phyloP scores from a whole-genome alignment of 2,888 invertebrate genomes.

The Apoderus coryli region DNA sequence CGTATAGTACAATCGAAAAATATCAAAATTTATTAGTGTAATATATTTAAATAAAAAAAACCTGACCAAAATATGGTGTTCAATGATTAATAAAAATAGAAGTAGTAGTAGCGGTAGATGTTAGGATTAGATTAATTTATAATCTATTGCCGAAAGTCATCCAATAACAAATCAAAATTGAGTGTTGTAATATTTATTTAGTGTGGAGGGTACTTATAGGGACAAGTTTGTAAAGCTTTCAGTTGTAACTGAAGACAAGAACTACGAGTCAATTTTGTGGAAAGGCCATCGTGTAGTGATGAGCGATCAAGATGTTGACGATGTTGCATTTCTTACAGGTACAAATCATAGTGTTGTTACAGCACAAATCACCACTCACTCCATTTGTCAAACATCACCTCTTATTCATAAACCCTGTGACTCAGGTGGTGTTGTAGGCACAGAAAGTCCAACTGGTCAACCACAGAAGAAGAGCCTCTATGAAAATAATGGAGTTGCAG shows the following conservation, averaged over 20 bases:
- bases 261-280: slow-evolving; percentile 37
- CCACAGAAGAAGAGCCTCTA: slow-evolving; percentile 50
- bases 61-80: too few relatives aligned
- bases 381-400: slow-evolving; percentile 27
- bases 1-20: slow-evolving; percentile 22
- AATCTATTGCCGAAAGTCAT: too few relatives aligned
- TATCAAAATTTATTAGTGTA: too few relatives aligned
- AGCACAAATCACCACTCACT: slow-evolving; percentile 25
- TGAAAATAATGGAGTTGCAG: slow-evolving; percentile 65
- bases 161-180: slow-evolving; percentile 14
- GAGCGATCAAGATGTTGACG: slow-evolving; percentile 86
- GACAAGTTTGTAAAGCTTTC: slow-evolving; percentile 35
- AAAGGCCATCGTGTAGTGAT: slow-evolving; percentile 42
- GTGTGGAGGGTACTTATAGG: slow-evolving; percentile 30
- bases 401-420: slow-evolving; percentile 33
- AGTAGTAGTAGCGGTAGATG: too few relatives aligned
- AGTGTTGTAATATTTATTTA: slow-evolving; percentile 19
- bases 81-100: slow-evolving; percentile 17
- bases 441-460: slow-evolving; percentile 44
- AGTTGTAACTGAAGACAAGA: slow-evolving; percentile 33
- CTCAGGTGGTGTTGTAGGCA: slow-evolving; percentile 38
- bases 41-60: too few relatives aligned
- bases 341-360: slow-evolving; percentile 23
- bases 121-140: too few relatives aligned
- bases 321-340: slow-evolving; percentile 87